Conservation (phyloP, 2,797 vertebrate genomes). For the Rhinophrynus dorsalis region DNA sequence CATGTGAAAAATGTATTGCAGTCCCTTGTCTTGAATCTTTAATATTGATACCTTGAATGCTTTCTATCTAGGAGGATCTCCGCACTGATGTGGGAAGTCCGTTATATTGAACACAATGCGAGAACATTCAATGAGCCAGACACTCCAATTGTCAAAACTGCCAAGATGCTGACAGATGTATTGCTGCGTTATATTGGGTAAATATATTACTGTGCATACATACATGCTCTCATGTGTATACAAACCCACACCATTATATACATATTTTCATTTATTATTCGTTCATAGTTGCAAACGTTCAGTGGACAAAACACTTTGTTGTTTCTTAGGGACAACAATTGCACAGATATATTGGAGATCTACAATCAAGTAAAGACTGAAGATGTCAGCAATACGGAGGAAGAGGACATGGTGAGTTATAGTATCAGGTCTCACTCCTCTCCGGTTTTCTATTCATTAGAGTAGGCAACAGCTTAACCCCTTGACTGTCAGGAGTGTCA, state of each 20-base stretch:
- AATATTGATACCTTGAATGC: no score
- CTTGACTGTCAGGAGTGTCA: no score
- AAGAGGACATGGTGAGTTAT: conserved; percentile 75
- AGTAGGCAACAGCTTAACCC: no score
- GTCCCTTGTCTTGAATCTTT: not conserved
- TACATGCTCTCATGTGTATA: no score
- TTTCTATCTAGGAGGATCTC: conserved; percentile 84
- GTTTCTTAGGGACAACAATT: conserved; percentile 87
- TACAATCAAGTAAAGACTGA: conserved; percentile 86
- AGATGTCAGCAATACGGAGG: conserved; percentile 81
- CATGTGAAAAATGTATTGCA: no score
- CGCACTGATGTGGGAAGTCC: conserved; percentile 97
- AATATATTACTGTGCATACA: no score
- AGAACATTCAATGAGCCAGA: conserved; percentile 97
- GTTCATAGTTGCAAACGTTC: no score
- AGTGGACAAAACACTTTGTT: no score
- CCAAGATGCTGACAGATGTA: conserved; percentile 92
- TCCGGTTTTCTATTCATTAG: no score
- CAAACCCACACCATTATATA: no score
- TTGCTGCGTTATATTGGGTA: conserved; percentile 94
- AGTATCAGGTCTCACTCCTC: no score
- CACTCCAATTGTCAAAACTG: conserved; percentile 92
- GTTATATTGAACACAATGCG: conserved; percentile 97
- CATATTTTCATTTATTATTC: no score
- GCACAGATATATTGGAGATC: conserved; percentile 87